Percentiles rank a stretch among this genome's conserved stretches.
Evolutionary conservation across 2,113 vertebrate genomes (phyloP).

Genomic region (Melanocharis versteri): DNA sequence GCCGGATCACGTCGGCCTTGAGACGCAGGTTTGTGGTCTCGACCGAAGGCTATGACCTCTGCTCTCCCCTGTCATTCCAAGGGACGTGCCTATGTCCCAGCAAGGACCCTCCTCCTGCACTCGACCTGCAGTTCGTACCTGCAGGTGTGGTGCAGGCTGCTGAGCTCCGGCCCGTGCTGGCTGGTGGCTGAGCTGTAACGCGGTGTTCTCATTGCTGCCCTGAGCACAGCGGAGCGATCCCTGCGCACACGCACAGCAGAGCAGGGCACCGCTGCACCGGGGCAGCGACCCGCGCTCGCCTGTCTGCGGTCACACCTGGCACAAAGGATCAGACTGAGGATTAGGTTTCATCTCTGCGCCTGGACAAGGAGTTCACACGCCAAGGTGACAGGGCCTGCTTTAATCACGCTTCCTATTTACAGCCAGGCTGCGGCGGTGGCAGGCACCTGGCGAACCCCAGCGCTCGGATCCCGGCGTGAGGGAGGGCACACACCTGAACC

Average conservation of each 20-base stretch:
- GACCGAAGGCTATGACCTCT: fast-evolving
- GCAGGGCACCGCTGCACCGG: background rate
- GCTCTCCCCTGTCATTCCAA: background rate
- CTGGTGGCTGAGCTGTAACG: background rate
- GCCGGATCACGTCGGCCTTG: fast-evolving
- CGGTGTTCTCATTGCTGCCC: background rate
- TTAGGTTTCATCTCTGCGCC: background rate
- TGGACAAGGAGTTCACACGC: background rate
- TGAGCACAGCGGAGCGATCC: fast-evolving
- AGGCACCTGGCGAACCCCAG: fast-evolving
- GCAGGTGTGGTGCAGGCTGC: fast-evolving
- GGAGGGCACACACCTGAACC: background rate
- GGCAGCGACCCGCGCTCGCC: background rate
- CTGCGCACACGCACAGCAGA: fast-evolving
- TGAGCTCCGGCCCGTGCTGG: fast-evolving
- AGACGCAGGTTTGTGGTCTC: fast-evolving
- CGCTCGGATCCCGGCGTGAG: fast-evolving
- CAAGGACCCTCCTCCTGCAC: background rate
- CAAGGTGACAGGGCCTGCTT: background rate
- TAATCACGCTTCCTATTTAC: background rate
- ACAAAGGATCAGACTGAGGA: background rate
- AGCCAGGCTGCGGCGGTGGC: fast-evolving
- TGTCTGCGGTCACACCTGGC: background rate
- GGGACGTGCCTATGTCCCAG: background rate
- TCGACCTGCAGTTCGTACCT: fast-evolving